These are phyloP conservation scores for Aporophyla nigra DNA, from an alignment of 2,888 invertebrate genomes.

Conservation along the genomic window DNA sequence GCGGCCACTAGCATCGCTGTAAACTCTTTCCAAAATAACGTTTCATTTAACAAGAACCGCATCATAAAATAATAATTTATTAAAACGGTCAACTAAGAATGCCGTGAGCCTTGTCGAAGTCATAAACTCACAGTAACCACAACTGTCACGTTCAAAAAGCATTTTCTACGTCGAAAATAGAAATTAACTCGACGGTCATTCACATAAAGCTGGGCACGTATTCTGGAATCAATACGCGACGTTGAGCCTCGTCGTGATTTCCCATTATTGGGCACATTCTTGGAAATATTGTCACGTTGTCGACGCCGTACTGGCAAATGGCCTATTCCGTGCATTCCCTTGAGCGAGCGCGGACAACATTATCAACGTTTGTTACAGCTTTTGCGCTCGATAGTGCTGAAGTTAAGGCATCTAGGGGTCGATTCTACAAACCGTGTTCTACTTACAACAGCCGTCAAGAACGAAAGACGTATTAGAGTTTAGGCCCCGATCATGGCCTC, in stretches of 20 bases:
- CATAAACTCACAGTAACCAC: constrained; percentile 68
- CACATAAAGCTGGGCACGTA: constrained; percentile 73
- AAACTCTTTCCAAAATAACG: constrained; percentile 35
- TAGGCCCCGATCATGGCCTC: neutral
- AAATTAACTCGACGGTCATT: constrained; percentile 73
- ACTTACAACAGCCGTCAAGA: constrained; percentile 43
- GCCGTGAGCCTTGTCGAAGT: constrained; percentile 43
- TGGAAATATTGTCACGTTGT: constrained; percentile 76
- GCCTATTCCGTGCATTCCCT: constrained; percentile 73
- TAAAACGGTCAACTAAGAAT: constrained; percentile 56
- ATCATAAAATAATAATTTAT: constrained; percentile 51
- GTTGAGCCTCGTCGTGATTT: constrained; percentile 65
- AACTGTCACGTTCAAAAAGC: constrained; percentile 71
- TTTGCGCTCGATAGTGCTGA: constrained; percentile 66
- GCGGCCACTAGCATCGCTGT: neutral
- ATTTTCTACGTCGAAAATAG: constrained; percentile 71
- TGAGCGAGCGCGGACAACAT: constrained; percentile 72
- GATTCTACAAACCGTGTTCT: constrained; percentile 64
- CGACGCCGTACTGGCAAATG: constrained; percentile 69
- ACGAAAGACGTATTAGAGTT: constrained; percentile 50
- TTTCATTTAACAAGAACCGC: constrained; percentile 35
- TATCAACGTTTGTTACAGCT: constrained; percentile 75
- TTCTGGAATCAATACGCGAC: constrained; percentile 74
- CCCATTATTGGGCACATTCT: constrained; percentile 73
- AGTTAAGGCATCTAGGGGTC: constrained; percentile 66